Base-by-base conservation (phyloP, 2,888 invertebrate genomes). In the Drosophila peninsularis region DNA sequence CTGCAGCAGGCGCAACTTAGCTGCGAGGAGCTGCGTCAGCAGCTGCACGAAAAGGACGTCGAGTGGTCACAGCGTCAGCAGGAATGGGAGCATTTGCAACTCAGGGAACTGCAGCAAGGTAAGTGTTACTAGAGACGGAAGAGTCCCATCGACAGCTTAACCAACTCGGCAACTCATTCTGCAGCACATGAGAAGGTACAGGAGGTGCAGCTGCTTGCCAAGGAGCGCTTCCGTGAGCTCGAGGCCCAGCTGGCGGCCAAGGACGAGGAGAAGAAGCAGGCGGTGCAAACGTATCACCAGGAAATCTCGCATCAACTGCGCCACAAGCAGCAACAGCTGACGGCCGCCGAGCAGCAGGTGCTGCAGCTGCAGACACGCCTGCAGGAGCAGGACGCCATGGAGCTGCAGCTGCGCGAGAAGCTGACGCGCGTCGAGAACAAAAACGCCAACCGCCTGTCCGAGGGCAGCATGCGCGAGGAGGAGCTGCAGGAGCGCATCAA, bases 101-200 rank as follows among this genome's bases (percentile, higher is more conserved):
- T 88, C 76, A 88, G 88, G 71, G 92, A 93, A 85, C 66, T 92
- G 68, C 88, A 90, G 50, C 92, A 91, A 90, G 91, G 93, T 93
- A 75, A 66, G 61, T 32, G 19, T 0, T 3, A 3, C 3, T 9
- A 1, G 2, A 10, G 7, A 7, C 19, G 1, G 1, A 6, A 14
- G 0, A 14, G 4, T 24, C 3, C 9, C 5, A 9, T 3, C 13
- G 9, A 21, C 6, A 0, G 1, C 10, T 6, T 7, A 17, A 36
- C 11, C n/a, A 17, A 53, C 19, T 32, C 4, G 2, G 10, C 0
- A 5, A 0, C 4, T 24, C 0, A 3, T 24, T 2, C 1, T 4
- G 0, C 89, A 94, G 94, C 94, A 90, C 94, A 94, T 90, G 93
- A 94, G 91, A 94, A 93, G 92, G 90, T 94, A 90, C 92, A 69